Evolutionary conservation across 2,888 invertebrate species (phyloP), one percentile per base, ranked within the genome.

Genomic region (Tolmerus cingulatus): DNA sequence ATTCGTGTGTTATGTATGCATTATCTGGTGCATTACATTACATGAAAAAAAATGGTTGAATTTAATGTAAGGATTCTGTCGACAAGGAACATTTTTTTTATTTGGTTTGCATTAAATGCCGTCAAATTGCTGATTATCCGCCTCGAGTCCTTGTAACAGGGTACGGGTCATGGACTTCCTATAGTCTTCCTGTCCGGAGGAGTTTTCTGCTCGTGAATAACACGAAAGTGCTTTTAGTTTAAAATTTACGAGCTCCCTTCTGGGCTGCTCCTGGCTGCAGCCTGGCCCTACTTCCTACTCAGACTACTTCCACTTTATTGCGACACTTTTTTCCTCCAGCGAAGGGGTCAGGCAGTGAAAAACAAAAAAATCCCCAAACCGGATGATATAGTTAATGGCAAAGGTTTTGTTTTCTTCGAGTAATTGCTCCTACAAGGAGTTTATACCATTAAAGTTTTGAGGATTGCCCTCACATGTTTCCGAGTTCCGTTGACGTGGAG

Each of bases 221-320:
- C 76, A 76, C 34, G 76, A n/a, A 76, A 76, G 76, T 76, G 76
- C 76, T 76, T 76, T 76, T 76, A 30, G 76, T 76, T 76, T 76
- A 34, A 76, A 76, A 76, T 76, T 76, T 76, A 76, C 76, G 76
- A 76, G 76, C 76, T 76, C 76, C n/a, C 37, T 76, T 23, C 27
- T 66, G 66, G 27, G 12, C 9, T 23, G 12, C 66, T 23, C 19
- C 66, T 66, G 9, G 23, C n/a, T 66, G 12, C 76, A 30, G n/a
- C 16, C 76, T 34, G 76, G 37, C 37, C 76, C 34, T 34, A 37
- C 76, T 37, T 76, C 76, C 34, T 34, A 37, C 76, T 34, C 34
- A n/a, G 34, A 16, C 34, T 30, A 34, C 74, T 74, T 66, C 76
- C 34, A 8, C 37, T 37, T 76, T 76, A 76, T 66, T 34, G 37